These are phyloP conservation scores for Macroglossus sobrinus DNA, from an alignment of 2,113 vertebrate genomes.

Conservation along the genomic window DNA sequence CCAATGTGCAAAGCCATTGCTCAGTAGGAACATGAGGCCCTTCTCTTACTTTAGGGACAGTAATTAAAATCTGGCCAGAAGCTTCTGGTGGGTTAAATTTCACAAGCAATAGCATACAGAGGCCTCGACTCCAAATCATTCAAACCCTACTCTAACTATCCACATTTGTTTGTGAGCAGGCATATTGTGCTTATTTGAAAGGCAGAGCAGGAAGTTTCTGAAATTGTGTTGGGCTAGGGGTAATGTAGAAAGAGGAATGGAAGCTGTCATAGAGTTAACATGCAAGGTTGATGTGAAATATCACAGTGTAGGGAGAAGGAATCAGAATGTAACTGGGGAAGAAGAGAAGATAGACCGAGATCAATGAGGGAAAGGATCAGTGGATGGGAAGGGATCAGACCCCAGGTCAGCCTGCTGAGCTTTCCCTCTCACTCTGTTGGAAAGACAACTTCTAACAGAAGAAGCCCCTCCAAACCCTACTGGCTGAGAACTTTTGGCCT, in stretches of 20 bases:
- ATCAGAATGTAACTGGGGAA: not conserved
- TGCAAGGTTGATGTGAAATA: not conserved
- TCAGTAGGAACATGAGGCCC: not conserved
- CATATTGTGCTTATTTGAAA: not conserved
- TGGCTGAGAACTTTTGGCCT: not conserved
- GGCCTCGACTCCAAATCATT: constrained; percentile 60
- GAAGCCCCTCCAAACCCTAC: not conserved
- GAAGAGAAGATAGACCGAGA: not conserved
- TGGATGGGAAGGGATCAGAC: not conserved
- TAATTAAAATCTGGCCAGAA: constrained; percentile 65
- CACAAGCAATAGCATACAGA: constrained; percentile 56
- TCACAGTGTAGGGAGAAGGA: not conserved
- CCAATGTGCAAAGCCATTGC: constrained; percentile 17
- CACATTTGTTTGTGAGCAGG: not conserved
- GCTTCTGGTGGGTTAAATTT: constrained; percentile 68
- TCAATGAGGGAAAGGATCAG: not conserved
- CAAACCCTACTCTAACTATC: constrained; percentile 44
- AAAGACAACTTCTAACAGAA: not conserved
- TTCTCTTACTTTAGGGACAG: constrained; percentile 57
- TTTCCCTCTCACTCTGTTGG: not conserved
- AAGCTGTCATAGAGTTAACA: not conserved
- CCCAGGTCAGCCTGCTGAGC: not conserved
- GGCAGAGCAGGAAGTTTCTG: constrained; percentile 1
- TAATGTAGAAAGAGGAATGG: not conserved
- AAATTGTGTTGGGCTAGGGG: not conserved